These are phyloP conservation scores for Philopedon plagiatum DNA, from an alignment of 2,888 invertebrate species.

Conservation along the genomic window DNA sequence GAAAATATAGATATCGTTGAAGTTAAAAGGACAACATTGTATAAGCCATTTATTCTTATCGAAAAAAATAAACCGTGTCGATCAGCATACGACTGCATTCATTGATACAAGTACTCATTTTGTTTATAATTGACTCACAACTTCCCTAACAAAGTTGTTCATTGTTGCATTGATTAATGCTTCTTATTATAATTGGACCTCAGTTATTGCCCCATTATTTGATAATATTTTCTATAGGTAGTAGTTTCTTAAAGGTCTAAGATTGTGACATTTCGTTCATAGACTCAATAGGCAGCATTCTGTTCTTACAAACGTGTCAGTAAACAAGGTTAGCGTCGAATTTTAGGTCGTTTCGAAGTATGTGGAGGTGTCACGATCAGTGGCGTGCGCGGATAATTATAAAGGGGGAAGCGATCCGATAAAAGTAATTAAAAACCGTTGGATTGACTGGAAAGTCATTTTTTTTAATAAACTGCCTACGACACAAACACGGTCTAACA, in stretches of 20 bases:
- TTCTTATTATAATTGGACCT: conserved; percentile 15
- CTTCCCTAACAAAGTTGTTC: conserved; percentile 30
- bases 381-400: no score
- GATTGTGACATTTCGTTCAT: neutral
- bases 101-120: conserved; percentile 30
- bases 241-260: conserved; percentile 3
- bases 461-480: no score
- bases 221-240: conserved; percentile 23
- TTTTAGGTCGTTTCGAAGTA: no score
- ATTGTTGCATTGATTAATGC: conserved; percentile 41
- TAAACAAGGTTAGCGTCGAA: no score
- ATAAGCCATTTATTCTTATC: conserved; percentile 30
- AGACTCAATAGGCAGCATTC: neutral
- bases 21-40: conserved; percentile 22
- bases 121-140: conserved; percentile 44
- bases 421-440: no score
- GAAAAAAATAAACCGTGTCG: conserved; percentile 31
- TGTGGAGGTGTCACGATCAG: no score
- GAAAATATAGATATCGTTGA: neutral
- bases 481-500: no score
- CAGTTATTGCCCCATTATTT: conserved; percentile 15
- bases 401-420: no score
- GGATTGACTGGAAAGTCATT: no score
- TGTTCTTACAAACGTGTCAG: neutral
- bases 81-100: conserved; percentile 34